Evolutionary conservation across 2,113 vertebrate species (phyloP).

Genomic region (Phalacrocorax aristotelis): DNA sequence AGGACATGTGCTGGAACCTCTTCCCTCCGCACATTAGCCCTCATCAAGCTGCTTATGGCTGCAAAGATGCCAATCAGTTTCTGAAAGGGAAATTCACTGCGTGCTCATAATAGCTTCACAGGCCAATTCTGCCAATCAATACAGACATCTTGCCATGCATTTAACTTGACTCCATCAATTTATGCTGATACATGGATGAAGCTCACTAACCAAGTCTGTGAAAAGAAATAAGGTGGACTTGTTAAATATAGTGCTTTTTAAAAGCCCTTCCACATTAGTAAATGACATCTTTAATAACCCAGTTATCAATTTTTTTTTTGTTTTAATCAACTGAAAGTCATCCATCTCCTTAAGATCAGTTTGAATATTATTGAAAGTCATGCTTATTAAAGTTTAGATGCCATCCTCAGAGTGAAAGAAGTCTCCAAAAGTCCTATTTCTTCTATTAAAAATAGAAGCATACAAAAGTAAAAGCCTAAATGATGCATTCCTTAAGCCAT

Average conservation of each 20-base stretch:
- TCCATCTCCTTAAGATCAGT: neutral
- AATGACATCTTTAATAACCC: constrained; percentile 21
- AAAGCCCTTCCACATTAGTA: neutral
- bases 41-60: constrained; percentile 68
- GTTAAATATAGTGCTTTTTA: neutral
- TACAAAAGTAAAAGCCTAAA: neutral
- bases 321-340: neutral
- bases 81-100: constrained; percentile 8
- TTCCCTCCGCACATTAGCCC: constrained; percentile 42
- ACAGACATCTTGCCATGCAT: neutral
- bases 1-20: constrained; percentile 44
- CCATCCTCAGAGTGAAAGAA: neutral
- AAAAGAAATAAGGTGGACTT: neutral
- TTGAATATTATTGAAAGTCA: neutral
- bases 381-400: neutral
- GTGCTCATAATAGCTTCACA: constrained; percentile 1
- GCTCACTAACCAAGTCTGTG: neutral
- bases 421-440: neutral
- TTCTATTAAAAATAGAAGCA: neutral
- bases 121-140: constrained; percentile 47
- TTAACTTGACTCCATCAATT: constrained; percentile 40
- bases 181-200: constrained; percentile 29
- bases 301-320: neutral
- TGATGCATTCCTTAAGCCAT: neutral
- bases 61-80: constrained; percentile 60